These are phyloP conservation scores for Meandrina meandrites DNA, from an alignment of 92 coral and sea anemone genomes.

Conservation along the genomic window DNA sequence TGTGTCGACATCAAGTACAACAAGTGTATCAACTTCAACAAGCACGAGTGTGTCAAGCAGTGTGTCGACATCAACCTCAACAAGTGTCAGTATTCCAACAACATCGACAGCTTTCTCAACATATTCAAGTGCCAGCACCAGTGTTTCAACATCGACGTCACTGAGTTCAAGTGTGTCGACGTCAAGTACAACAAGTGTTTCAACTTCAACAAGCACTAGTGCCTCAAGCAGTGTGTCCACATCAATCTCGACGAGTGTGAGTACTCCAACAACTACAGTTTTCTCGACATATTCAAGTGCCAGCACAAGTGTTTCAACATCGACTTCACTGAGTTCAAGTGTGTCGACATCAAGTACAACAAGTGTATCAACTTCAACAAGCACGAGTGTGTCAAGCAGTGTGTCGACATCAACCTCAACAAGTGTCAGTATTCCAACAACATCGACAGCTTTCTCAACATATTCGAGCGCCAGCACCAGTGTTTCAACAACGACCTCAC, in stretches of 20 bases:
- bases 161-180: not conserved
- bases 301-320: constrained; percentile 16
- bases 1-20: not conserved
- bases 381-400: not conserved
- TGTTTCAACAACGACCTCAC: not conserved
- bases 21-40: not conserved
- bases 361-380: not conserved
- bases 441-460: not conserved
- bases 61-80: constrained; percentile 21
- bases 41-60: constrained; percentile 15
- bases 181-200: too few relatives aligned
- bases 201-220: too few relatives aligned
- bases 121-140: not conserved
- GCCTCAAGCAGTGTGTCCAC: not conserved
- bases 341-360: constrained; percentile 30
- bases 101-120: not conserved
- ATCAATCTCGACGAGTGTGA: not conserved
- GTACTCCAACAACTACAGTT: constrained; percentile 7
- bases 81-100: not conserved
- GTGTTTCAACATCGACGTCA: not conserved
- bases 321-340: constrained; percentile 2
- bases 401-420: constrained; percentile 7
- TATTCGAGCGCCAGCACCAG: constrained; percentile 23
- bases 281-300: not conserved
- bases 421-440: not conserved